Base-by-base conservation (phyloP, 2,888 invertebrate genomes). In the Euzetes globulus region DNA sequence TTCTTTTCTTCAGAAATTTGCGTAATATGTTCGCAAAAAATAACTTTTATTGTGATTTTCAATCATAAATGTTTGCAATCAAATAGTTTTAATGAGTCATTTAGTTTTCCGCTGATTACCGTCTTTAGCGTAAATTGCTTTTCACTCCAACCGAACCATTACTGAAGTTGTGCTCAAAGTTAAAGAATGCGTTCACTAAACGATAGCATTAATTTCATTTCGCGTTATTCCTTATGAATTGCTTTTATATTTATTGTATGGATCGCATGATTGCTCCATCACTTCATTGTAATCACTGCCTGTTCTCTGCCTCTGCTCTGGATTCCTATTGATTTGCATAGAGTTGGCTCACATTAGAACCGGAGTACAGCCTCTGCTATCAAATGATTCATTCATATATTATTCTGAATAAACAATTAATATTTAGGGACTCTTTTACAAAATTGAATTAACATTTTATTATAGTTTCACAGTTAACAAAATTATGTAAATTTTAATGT, bases 21-120 rank as follows among this genome's bases (percentile, higher is more conserved):
- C n/a, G 17, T 50, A n/a, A n/a, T 50, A 29, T 29, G 25, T 29
- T 27, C 13, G n/a, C n/a, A 29, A 58, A 58, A 58, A 17, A 15
- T 27, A 9, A 29, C 7, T 27, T 55, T 58, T 58, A 29, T 29
- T 58, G 25, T 17, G 15, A 29, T 17, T 58, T 58, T 58, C 15
- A 58, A 29, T 13, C 5, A 29, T 29, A 58, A 58, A 58, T 27
- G 9, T 37, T 15, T 65, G 15, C 65, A 65, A 65, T 65, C 33
- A 65, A 63, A 65, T 65, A 37, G 65, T 65, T 65, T 65, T 65
- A 70, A 70, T 70, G 70, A 70, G 70, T 70, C 70, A 70, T 70
- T 70, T 37, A 70, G 47, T 47, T 70, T 45, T 25, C 45, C 70
- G 25, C 45, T 70, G 22, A 70, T 70, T 70, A 41, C 47, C 70